Evolutionary conservation across 1,140 invertebrate genomes (phyloP).

Genomic region (Brachionus rubens): DNA sequence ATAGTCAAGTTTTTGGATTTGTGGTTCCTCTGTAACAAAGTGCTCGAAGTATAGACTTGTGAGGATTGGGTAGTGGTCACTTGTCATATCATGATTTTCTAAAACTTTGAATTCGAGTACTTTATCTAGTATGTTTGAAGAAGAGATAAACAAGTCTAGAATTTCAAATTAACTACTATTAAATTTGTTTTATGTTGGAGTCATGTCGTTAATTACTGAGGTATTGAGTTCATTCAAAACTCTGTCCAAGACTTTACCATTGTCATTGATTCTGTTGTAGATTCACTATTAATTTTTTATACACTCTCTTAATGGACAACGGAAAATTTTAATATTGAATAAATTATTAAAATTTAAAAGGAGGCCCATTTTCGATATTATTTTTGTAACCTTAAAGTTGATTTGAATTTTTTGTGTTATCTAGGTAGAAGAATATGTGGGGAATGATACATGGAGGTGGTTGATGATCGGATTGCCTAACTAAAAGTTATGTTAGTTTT

Average conservation of each 20-base stretch:
- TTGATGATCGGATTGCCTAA: too few relatives aligned
- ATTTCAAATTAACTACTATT: not conserved
- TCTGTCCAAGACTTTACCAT: not conserved
- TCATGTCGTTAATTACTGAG: not conserved
- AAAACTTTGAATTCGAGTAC: not conserved
- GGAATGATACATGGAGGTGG: too few relatives aligned
- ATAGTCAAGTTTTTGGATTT: not conserved
- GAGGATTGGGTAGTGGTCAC: too few relatives aligned
- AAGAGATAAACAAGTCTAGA: not conserved
- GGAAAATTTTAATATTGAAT: too few relatives aligned
- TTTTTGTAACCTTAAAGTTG: too few relatives aligned
- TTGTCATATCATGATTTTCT: not conserved
- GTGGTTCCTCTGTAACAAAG: not conserved
- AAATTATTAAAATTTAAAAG: too few relatives aligned
- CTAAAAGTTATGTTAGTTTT: too few relatives aligned
- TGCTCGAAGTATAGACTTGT: not conserved
- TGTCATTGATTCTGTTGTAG: not conserved
- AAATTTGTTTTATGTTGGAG: not conserved
- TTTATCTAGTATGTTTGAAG: not conserved
- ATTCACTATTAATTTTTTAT: too few relatives aligned
- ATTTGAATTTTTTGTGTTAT: too few relatives aligned
- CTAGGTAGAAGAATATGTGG: too few relatives aligned
- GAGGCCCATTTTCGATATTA: too few relatives aligned
- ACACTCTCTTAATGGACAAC: too few relatives aligned
- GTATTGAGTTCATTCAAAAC: not conserved